Evolutionary conservation across 2,797 vertebrate genomes (phyloP), one percentile per base, ranked within the genome.

Genomic region (Cynodonichthys magdalenae): DNA sequence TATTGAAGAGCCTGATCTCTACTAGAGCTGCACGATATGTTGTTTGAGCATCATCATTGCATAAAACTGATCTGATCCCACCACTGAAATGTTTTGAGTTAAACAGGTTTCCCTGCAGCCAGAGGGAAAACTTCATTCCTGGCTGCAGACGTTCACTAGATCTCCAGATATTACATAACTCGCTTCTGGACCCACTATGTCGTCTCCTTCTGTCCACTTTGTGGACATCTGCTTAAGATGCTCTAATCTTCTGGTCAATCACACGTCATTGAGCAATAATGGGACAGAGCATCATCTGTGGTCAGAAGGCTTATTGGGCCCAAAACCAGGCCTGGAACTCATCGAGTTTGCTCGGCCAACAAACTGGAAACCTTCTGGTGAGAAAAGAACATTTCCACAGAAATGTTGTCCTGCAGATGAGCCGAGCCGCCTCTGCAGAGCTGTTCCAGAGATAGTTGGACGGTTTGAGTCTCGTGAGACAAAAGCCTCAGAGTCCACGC

Each of bases 131-230:
- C 55, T 44, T 9, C 39, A 17, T 66, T 69, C 83, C 42, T 36
- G 54, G 63, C 10, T 74, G 53, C 81, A 86, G 76, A 85, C 88
- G 81, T 83, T 64, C 58, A 52, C 50, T 1, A 0, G 47, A 57
- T 24, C 52, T 77, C 66, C 81, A 77, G 72, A 89, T 53, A 15
- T 88, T 86, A 73, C 67, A 81, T 79, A 87, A 87, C 51, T 66
- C 51, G 14, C 64, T 56, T 63, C 39, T 59, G 49, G 52, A 63
- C 17, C 1, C 18, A 24, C 24, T 3, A 24, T 24, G 24, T 24
- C 47, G 1, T 1, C 17, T 17, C 27, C 17, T 11, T 24, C 47
- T 7, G 1, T 53, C 50, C 58, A 54, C 47, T 19, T 57, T 71
- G 69, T 65, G 59, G 68, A 84, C 86, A 82, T 86, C 75, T 68